A percentile compares a stretch with the other conserved stretches of the same genome.
Evolutionary conservation across 2,113 vertebrate genomes (phyloP).

Genomic region (Machaerirhynchus nigripectus): DNA sequence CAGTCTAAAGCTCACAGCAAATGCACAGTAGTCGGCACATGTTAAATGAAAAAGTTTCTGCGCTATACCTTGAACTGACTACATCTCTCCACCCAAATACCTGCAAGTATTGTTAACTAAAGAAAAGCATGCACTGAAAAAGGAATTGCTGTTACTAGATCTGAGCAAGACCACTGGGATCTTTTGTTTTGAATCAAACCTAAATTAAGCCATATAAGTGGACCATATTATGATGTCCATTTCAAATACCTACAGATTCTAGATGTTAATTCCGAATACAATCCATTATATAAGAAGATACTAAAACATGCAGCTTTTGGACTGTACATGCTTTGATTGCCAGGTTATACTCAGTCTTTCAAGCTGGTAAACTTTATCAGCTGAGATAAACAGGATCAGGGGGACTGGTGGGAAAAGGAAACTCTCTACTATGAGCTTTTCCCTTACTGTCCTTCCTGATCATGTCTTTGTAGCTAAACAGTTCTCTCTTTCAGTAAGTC

Average conservation of each 20-base stretch:
- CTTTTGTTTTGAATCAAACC: constrained; percentile 16
- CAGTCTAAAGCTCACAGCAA: neutral
- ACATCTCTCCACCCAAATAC: neutral
- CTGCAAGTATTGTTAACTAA: neutral
- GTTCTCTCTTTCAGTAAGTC: constrained; percentile 46
- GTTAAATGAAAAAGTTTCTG: neutral
- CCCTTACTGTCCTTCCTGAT: neutral
- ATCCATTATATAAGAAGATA: neutral
- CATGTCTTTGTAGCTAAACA: neutral
- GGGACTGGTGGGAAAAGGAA: neutral
- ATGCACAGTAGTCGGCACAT: neutral
- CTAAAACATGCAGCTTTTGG: neutral
- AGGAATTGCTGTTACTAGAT: neutral
- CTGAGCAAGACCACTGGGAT: constrained; percentile 15
- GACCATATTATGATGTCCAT: neutral
- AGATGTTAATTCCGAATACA: neutral
- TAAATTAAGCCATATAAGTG: constrained; percentile 8
- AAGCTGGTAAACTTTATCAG: neutral
- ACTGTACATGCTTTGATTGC: neutral
- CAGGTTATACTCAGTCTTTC: neutral
- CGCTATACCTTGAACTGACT: neutral
- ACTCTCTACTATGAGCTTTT: neutral
- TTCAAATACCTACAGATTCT: constrained; percentile 17
- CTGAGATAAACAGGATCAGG: neutral
- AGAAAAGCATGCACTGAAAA: neutral